These are phyloP conservation scores for Helicoverpa armigera DNA, from an alignment of 1,140 invertebrate genomes.

Conservation along the genomic window DNA sequence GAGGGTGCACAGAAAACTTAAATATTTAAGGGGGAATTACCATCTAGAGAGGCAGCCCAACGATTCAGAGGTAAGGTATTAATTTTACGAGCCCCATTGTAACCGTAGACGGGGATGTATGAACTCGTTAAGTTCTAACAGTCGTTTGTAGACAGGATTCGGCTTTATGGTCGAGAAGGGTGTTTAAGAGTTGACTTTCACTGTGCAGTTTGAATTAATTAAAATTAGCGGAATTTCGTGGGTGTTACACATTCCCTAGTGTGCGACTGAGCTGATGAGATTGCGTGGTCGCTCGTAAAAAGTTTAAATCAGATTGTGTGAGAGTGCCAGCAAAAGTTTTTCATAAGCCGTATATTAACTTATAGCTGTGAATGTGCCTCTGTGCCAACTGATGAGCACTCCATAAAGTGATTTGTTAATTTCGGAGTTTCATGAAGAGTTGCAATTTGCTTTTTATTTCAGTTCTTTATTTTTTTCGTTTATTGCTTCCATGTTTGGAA, in stretches of 20 bases:
- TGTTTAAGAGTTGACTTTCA: slow-evolving; percentile 60
- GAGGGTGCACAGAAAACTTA: slow-evolving; percentile 83
- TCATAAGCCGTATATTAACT: slow-evolving; percentile 43
- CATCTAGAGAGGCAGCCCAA: slow-evolving; percentile 74
- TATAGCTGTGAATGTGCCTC: slow-evolving; percentile 35
- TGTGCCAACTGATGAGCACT: slow-evolving; percentile 30
- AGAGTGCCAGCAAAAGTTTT: slow-evolving; percentile 42
- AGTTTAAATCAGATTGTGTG: slow-evolving; percentile 59
- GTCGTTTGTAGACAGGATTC: slow-evolving; percentile 73
- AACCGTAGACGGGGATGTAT: slow-evolving; percentile 74
- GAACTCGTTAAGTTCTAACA: slow-evolving; percentile 81
- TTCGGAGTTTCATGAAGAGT: neutral
- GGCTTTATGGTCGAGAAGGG: slow-evolving; percentile 59
- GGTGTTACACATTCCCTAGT: slow-evolving; percentile 57
- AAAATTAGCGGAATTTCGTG: slow-evolving; percentile 67
- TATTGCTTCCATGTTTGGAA: too few species aligned
- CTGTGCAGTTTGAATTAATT: slow-evolving; percentile 72
- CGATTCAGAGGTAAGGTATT: slow-evolving; percentile 80
- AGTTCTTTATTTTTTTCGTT: neutral
- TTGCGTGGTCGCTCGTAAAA: slow-evolving; percentile 60
- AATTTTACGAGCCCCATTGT: slow-evolving; percentile 82
- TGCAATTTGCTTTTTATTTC: neutral
- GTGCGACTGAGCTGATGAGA: slow-evolving; percentile 58
- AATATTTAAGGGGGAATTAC: slow-evolving; percentile 83
- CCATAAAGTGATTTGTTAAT: slow-evolving; percentile 39